Evolutionary conservation across 2,888 invertebrate species (phyloP).

Genomic region (Trilocha varians): DNA sequence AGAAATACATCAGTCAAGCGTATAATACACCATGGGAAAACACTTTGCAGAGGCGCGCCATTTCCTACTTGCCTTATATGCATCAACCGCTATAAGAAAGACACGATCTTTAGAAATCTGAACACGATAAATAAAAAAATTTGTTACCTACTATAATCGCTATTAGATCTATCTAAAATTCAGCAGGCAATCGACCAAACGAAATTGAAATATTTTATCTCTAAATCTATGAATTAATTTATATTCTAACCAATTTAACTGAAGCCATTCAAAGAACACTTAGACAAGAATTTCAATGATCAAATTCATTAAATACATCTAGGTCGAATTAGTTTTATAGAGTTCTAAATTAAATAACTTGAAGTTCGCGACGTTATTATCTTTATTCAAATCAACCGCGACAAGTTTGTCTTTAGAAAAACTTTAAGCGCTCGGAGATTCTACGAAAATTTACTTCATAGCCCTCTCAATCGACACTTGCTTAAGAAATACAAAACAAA

Average conservation of each 20-base stretch:
- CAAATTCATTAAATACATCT: not conserved
- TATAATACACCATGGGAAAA: conserved; percentile 55
- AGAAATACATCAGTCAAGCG: conserved; percentile 53
- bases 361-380: conserved; percentile 1
- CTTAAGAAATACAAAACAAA: conserved; percentile 44
- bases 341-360: conserved; percentile 2
- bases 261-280: not conserved
- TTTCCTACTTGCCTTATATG: conserved; percentile 62
- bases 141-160: not conserved
- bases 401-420: conserved; percentile 8
- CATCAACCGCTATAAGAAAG: conserved; percentile 32
- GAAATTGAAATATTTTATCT: not conserved
- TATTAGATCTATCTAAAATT: not conserved
- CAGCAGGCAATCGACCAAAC: not conserved
- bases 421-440: conserved; percentile 32
- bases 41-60: conserved; percentile 29
- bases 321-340: not conserved
- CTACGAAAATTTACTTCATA: conserved; percentile 36
- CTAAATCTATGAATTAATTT: not conserved
- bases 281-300: not conserved
- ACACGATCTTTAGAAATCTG: conserved; percentile 22
- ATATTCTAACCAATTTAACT: not conserved
- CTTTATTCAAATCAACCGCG: conserved; percentile 3
- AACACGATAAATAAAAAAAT: conserved; percentile 1
- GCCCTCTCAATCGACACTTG: conserved; percentile 35